Conservation (phyloP, 2,888 invertebrate genomes). For the Megalurothrips usitatus region DNA sequence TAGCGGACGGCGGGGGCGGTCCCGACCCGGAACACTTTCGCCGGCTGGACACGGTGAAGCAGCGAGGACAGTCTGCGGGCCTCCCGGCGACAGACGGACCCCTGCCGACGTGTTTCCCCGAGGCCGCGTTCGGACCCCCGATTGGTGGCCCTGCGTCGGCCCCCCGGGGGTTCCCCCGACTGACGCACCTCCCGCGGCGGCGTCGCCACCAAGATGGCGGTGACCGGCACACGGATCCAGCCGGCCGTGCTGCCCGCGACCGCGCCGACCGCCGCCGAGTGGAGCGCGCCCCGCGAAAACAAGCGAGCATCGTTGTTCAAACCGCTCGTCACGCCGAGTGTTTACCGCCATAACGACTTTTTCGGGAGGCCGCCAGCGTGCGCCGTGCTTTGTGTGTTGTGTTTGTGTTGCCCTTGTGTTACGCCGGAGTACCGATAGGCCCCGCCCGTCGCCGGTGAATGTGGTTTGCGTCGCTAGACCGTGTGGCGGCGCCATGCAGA, state of each 20-base stretch:
- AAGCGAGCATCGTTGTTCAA: background rate
- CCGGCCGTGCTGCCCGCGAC: background rate
- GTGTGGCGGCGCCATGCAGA: conserved; percentile 11
- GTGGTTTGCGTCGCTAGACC: background rate
- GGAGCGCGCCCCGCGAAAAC: background rate
- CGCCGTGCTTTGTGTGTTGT: background rate
- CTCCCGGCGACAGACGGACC: too few species aligned
- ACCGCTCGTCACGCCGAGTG: background rate
- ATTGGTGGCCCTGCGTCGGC: too few species aligned
- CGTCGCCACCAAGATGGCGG: background rate
- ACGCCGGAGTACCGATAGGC: background rate
- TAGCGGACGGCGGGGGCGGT: too few species aligned
- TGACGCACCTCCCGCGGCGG: too few species aligned
- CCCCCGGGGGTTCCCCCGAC: too few species aligned
- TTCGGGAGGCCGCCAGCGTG: background rate
- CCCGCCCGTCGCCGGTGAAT: background rate
- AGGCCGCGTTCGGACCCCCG: too few species aligned
- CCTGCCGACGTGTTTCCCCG: too few species aligned
- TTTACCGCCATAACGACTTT: conserved; percentile 22
- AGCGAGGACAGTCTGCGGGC: too few species aligned
- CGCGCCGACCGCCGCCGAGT: background rate
- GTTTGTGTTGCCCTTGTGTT: background rate
- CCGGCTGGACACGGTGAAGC: too few species aligned
- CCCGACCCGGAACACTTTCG: too few species aligned
- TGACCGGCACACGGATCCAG: background rate